phyloP scores from a whole-genome alignment of 2,113 vertebrate genomes.

The Sturnira hondurensis region DNA sequence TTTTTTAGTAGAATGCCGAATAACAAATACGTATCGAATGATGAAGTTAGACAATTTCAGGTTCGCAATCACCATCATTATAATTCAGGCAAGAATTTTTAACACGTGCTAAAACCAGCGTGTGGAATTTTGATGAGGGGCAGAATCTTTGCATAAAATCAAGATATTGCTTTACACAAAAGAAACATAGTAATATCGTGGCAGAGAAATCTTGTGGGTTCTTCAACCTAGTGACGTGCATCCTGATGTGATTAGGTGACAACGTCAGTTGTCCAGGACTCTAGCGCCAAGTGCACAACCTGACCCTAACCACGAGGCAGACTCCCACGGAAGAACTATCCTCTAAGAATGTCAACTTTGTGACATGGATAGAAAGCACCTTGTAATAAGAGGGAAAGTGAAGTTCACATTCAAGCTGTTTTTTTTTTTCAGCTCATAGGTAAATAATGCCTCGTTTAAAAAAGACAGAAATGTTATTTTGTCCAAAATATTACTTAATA shows the following conservation, averaged over 20 bases:
- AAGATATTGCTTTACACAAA: neutral
- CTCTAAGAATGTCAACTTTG: neutral
- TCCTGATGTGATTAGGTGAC: neutral
- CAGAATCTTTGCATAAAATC: neutral
- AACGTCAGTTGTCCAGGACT: neutral
- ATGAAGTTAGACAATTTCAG: neutral
- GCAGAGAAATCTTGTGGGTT: neutral
- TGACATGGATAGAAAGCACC: neutral
- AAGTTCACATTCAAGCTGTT: neutral
- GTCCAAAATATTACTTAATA: neutral
- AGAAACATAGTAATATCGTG: neutral
- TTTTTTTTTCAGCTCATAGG: neutral
- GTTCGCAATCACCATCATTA: neutral
- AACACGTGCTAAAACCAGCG: neutral
- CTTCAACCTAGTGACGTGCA: neutral
- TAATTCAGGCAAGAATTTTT: neutral
- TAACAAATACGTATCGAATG: neutral
- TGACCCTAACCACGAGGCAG: neutral
- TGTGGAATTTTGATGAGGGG: neutral
- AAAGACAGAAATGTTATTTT: neutral
- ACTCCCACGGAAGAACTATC: neutral
- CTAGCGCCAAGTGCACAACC: neutral
- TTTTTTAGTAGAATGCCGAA: neutral
- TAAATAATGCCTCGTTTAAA: neutral
- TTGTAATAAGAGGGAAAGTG: neutral